Percentiles rank a stretch among this genome's conserved stretches.
Conservation (phyloP, 2,113 vertebrate genomes). For the Sclerurus mexicanus region DNA sequence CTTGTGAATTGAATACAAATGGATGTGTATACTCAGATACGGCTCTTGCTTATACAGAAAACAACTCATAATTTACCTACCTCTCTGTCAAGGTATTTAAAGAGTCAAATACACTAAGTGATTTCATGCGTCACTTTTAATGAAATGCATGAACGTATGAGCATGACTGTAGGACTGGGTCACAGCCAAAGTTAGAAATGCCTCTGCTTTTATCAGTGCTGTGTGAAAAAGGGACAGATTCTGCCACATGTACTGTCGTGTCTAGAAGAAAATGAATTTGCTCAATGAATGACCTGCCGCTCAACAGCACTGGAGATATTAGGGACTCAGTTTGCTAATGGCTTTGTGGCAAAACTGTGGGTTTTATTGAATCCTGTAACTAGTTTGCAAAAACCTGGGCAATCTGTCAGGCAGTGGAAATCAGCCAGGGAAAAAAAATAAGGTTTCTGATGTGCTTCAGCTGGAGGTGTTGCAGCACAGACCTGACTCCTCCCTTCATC, state of each 20-base stretch:
- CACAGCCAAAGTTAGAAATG: background rate
- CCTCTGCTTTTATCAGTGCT: background rate
- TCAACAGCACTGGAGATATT: background rate
- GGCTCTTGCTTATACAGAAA: background rate
- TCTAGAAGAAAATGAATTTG: background rate
- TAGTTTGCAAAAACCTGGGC: background rate
- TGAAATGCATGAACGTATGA: background rate
- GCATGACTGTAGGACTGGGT: background rate
- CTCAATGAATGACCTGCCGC: background rate
- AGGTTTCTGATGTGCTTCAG: background rate
- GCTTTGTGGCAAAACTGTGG: background rate
- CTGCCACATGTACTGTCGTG: background rate
- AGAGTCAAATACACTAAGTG: slow-evolving; percentile 13
- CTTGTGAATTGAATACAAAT: background rate
- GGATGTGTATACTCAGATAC: background rate
- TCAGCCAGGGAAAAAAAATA: background rate
- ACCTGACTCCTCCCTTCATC: background rate
- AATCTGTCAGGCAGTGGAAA: background rate
- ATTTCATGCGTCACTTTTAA: slow-evolving; percentile 45
- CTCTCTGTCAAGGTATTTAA: slow-evolving; percentile 21
- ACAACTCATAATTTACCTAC: background rate
- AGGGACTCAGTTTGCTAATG: background rate
- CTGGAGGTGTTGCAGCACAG: background rate
- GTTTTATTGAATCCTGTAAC: background rate
- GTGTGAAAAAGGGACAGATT: background rate